phyloP scores from a whole-genome alignment of 1,140 invertebrate species.

The Choristoneura fumiferana region DNA sequence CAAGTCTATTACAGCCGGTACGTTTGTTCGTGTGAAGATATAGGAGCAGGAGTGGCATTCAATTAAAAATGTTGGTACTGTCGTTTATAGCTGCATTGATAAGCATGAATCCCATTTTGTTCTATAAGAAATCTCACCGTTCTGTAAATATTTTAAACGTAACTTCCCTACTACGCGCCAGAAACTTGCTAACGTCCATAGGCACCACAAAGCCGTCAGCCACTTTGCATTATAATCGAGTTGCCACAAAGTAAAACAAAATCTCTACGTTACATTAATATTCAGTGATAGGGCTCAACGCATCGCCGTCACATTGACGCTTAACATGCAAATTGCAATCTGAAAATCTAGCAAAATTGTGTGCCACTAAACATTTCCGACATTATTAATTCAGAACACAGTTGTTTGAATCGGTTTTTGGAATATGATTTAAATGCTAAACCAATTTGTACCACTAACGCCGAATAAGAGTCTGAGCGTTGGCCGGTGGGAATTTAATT shows the following conservation, averaged over 20 bases:
- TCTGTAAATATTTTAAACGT: too few relatives aligned
- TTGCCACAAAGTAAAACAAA: slow-evolving; percentile 75
- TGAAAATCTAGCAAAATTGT: slow-evolving; percentile 74
- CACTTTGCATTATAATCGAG: slow-evolving; percentile 77
- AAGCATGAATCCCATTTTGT: too few relatives aligned
- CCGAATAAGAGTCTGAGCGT: slow-evolving; percentile 53
- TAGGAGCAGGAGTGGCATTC: too few relatives aligned
- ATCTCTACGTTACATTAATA: slow-evolving; percentile 71
- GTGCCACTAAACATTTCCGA: slow-evolving; percentile 68
- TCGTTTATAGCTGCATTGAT: too few relatives aligned
- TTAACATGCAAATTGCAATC: slow-evolving; percentile 77
- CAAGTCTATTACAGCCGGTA: slow-evolving; percentile 16
- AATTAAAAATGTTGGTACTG: too few relatives aligned
- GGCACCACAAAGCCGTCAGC: slow-evolving; percentile 30
- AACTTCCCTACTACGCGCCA: neutral
- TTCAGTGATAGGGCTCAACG: slow-evolving; percentile 72
- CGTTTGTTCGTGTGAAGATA: too few relatives aligned
- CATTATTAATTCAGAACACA: slow-evolving; percentile 71
- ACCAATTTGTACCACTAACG: slow-evolving; percentile 67
- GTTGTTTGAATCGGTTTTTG: slow-evolving; percentile 63
- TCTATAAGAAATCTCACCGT: too few relatives aligned
- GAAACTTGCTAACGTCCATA: neutral
- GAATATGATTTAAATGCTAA: slow-evolving; percentile 76
- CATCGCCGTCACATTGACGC: slow-evolving; percentile 69
- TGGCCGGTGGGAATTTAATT: slow-evolving; percentile 56